Conservation (phyloP, 2,113 vertebrate species). For the Dermatemys mawii region DNA sequence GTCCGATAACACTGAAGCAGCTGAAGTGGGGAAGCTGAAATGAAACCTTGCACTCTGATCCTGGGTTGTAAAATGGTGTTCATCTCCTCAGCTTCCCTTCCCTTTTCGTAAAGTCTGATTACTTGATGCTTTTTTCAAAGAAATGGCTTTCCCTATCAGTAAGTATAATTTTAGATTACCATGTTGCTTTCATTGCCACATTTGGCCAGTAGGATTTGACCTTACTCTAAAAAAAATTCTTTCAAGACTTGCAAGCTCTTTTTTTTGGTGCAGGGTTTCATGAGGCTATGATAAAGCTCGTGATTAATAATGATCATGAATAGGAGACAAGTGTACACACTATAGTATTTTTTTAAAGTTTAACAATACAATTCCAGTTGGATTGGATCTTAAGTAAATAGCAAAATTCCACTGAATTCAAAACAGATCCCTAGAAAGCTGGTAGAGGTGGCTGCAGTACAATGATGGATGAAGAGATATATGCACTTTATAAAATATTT, state of each 20-base stretch:
- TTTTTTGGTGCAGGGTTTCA: background rate
- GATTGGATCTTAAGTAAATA: background rate
- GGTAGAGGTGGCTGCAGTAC: background rate
- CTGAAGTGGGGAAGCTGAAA: background rate
- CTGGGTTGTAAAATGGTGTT: background rate
- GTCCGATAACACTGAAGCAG: background rate
- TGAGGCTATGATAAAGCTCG: background rate
- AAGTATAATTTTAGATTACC: background rate
- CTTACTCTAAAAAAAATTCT: background rate
- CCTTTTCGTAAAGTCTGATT: background rate
- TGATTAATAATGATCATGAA: background rate
- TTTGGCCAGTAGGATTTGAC: background rate
- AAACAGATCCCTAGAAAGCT: background rate
- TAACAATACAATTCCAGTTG: background rate
- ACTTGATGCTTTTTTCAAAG: background rate
- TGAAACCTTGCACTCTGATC: background rate
- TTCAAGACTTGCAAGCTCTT: background rate
- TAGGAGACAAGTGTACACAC: background rate
- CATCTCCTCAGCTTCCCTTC: background rate
- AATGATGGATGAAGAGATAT: background rate
- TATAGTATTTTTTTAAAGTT: background rate
- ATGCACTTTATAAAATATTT: background rate
- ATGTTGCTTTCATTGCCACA: background rate
- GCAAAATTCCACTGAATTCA: background rate
- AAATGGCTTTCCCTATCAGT: background rate